A percentile compares a stretch with the other conserved stretches of the same genome.
phyloP scores from a whole-genome alignment of 2,113 vertebrate species.

The Lucifuga dentata region DNA sequence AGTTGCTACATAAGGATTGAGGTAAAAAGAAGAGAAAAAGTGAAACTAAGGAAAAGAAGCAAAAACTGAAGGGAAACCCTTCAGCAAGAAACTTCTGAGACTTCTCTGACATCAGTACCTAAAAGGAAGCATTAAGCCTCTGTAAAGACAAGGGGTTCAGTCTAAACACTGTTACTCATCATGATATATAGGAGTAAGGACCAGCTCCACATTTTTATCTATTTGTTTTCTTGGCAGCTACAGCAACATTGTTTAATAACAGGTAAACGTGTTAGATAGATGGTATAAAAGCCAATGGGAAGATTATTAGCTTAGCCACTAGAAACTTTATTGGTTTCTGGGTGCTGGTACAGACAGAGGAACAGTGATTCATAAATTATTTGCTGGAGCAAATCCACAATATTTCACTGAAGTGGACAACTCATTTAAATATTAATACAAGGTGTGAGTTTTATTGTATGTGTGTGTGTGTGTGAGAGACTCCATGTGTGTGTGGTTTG shows the following conservation, averaged over 20 bases:
- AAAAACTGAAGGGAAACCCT: constrained; percentile 6
- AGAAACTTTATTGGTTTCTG: constrained; percentile 63
- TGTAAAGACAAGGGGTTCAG: constrained; percentile 16
- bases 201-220: constrained; percentile 36
- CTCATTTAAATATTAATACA: constrained; percentile 87
- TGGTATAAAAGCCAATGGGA: constrained; percentile 44
- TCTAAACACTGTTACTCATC: constrained; percentile 31
- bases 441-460: constrained; percentile 37
- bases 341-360: constrained; percentile 60
- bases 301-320: constrained; percentile 56
- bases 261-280: constrained; percentile 58
- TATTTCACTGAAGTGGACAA: constrained; percentile 80
- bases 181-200: constrained; percentile 33
- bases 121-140: constrained; percentile 1
- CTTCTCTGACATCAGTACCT: neutral
- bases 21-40: constrained; percentile 15
- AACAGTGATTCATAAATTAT: constrained; percentile 75
- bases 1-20: constrained; percentile 68
- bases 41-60: neutral
- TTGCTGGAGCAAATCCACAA: constrained; percentile 72
- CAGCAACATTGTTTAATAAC: constrained; percentile 51
- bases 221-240: constrained; percentile 48
- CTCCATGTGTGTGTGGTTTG: neutral
- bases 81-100: constrained; percentile 1
- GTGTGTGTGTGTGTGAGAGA: constrained; percentile 21